phyloP scores from a whole-genome alignment of 1,140 invertebrate species.

The Calliopsis andreniformis region DNA sequence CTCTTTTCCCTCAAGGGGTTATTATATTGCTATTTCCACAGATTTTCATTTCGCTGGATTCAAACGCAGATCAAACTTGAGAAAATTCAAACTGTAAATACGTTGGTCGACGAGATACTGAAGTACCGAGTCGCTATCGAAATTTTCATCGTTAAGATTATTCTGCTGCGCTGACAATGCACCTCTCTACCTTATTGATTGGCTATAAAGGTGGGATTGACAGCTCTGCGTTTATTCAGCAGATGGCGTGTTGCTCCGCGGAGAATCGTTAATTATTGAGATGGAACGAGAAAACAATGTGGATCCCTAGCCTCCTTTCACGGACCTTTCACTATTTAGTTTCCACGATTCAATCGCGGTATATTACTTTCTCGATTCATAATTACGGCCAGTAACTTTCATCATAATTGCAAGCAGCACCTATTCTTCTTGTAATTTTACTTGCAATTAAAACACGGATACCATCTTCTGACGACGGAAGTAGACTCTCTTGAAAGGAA shows the following conservation, averaged over 20 bases:
- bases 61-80: too few species aligned
- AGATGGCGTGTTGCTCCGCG: conserved; percentile 9
- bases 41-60: too few species aligned
- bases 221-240: too few species aligned
- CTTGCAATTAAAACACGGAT: conserved; percentile 51
- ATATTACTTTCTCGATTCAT: conserved; percentile 61
- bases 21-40: too few species aligned
- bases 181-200: conserved; percentile 19
- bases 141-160: not conserved
- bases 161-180: not conserved
- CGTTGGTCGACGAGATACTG: too few species aligned
- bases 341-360: conserved; percentile 27
- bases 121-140: not conserved
- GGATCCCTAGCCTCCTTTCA: not conserved
- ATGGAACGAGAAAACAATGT: not conserved
- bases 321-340: conserved; percentile 48
- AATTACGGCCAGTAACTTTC: conserved; percentile 64
- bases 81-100: too few species aligned
- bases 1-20: too few species aligned
- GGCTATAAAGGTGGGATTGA: not conserved
- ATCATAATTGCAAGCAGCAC: conserved; percentile 62
- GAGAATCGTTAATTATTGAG: not conserved
- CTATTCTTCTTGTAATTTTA: conserved; percentile 15
- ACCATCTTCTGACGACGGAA: not conserved
- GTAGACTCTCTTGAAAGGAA: not conserved